Percentiles rank a stretch among this genome's conserved stretches.
Evolutionary conservation across 1,140 invertebrate species (phyloP).

Genomic region (Drosophila takahashii): DNA sequence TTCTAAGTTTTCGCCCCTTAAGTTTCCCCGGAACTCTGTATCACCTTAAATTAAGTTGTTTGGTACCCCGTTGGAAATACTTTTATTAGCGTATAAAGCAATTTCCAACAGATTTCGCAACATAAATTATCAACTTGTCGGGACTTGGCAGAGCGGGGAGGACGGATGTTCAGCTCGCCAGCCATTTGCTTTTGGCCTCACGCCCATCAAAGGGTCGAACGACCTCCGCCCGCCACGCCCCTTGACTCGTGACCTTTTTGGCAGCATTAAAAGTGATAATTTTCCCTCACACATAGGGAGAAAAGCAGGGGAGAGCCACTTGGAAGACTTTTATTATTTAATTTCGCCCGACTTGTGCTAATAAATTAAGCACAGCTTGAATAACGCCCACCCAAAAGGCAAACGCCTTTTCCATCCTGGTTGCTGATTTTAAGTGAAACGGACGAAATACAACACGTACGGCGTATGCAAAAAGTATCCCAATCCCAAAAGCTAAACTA

Average conservation of each 20-base stretch:
- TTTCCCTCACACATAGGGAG: conserved; percentile 49
- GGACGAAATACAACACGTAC: conserved; percentile 58
- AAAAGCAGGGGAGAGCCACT: conserved; percentile 40
- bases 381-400: conserved; percentile 30
- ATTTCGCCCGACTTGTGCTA: conserved; percentile 65
- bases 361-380: conserved; percentile 72
- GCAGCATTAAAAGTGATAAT: conserved; percentile 81
- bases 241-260: conserved; percentile 73
- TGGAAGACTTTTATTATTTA: conserved; percentile 78
- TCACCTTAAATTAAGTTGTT: conserved; percentile 58
- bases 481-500: conserved; percentile 26
- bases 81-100: conserved; percentile 70
- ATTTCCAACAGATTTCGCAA: conserved; percentile 73
- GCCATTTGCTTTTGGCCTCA: conserved; percentile 43
- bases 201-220: conserved; percentile 46
- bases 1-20: conserved; percentile 8
- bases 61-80: conserved; percentile 42
- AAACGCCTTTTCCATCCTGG: conserved; percentile 31
- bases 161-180: conserved; percentile 8
- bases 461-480: conserved; percentile 47
- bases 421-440: conserved; percentile 32
- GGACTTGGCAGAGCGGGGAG: background rate
- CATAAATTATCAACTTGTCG: conserved; percentile 69
- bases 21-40: background rate
- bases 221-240: background rate